These are phyloP conservation scores for Cochlearius cochlearius DNA, from an alignment of 2,113 vertebrate species.

Conservation along the genomic window DNA sequence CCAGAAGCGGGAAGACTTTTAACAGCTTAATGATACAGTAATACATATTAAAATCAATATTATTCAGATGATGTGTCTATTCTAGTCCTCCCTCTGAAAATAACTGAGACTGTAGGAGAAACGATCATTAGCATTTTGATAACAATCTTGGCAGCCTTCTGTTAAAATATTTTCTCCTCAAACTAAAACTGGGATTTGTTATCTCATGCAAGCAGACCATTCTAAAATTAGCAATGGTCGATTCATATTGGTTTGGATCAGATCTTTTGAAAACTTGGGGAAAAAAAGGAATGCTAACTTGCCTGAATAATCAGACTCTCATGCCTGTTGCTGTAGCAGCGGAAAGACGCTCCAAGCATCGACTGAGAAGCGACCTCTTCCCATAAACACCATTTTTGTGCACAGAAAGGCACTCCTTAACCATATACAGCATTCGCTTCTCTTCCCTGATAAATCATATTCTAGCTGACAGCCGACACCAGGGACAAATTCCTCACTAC, in stretches of 20 bases:
- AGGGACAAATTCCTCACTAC: background rate
- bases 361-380: background rate
- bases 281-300: background rate
- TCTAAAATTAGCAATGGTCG: slow-evolving; percentile 26
- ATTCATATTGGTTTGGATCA: background rate
- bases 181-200: slow-evolving; percentile 31
- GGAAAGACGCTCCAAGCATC: background rate
- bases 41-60: slow-evolving; percentile 56
- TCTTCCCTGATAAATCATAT: slow-evolving; percentile 3
- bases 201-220: slow-evolving; percentile 31
- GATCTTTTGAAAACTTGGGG: background rate
- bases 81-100: slow-evolving; percentile 49
- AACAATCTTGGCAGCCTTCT: slow-evolving; percentile 49
- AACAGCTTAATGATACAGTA: slow-evolving; percentile 48
- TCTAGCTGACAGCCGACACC: background rate
- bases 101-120: slow-evolving; percentile 31
- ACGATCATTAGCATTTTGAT: slow-evolving; percentile 59
- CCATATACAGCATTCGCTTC: background rate
- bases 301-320: background rate
- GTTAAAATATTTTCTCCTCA: slow-evolving; percentile 38
- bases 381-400: background rate
- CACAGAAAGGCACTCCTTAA: background rate
- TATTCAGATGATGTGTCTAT: slow-evolving; percentile 52
- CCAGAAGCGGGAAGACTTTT: slow-evolving; percentile 40
- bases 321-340: slow-evolving; percentile 13